Base-by-base conservation (phyloP, 2,797 vertebrate species). In the Melanotaenia parkinsoni region DNA sequence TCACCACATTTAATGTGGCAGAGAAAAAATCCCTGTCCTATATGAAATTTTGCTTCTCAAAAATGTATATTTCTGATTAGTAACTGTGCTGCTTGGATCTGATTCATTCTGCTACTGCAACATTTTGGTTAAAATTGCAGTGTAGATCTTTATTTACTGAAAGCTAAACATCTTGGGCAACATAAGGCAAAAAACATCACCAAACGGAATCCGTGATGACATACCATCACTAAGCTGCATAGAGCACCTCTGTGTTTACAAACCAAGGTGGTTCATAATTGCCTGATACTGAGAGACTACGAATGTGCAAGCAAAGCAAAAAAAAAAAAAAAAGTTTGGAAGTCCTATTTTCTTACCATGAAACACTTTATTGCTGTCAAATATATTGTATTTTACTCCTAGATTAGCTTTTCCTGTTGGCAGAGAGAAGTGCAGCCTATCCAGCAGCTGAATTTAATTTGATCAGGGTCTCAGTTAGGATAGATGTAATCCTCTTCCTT, bases 361-460 rank as follows among this genome's bases (percentile, higher is more conserved):
- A 30, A 61, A 28, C 0, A 0, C 37, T 72, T 67, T 71, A 38
- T 69, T 77, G 5, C 6, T 72, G 56, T 64, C 67, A 56, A 47
- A 63, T 70, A 47, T 47, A 78, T 56, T 76, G 7, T 57, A 10
- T 71, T 67, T 82, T 62, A 3, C 58, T 69, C 58, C 60, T 24
- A 63, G 76, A 72, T 80, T 80, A 37, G 63, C 74, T 68, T 58
- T 70, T 77, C 60, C 51, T 72, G 61, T 77, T 82, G 75, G 65
- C 50, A 77, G 45, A 69, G 68, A 63, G 16, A 22, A 72, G 70
- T 35, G 47, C 53, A 67, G 16, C 43, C 79, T 82, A 37, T 79
- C 37, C 83, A 53, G 47, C 58, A 80, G 68, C 77, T 81, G 74
- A 54, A 57, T 71, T 67, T 69, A 9, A 67, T 71, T 77, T 74